These are phyloP conservation scores for Arrhamphus sclerolepis DNA, from an alignment of 2,797 vertebrate species.

Conservation along the genomic window DNA sequence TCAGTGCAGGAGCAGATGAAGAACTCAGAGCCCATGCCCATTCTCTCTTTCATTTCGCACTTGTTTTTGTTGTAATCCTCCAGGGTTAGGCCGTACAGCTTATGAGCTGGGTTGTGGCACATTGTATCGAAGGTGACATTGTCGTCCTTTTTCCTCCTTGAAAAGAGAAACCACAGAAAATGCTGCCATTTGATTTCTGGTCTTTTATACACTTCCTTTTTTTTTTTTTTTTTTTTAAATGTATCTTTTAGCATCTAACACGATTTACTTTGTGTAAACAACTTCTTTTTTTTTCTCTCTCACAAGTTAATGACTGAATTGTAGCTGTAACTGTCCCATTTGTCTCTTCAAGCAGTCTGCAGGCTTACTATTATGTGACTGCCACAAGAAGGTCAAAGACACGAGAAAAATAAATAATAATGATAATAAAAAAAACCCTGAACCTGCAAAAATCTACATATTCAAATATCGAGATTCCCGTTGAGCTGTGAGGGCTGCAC, in stretches of 20 bases:
- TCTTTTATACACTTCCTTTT: background rate
- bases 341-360: conserved; percentile 33
- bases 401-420: conserved; percentile 30
- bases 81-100: conserved; percentile 81
- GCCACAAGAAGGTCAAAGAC: conserved; percentile 37
- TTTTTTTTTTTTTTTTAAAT: too few species aligned
- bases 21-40: conserved; percentile 80
- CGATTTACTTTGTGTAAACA: conserved; percentile 28
- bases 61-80: conserved; percentile 81
- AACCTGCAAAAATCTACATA: conserved; percentile 25
- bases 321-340: conserved; percentile 24
- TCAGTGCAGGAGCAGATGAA: conserved; percentile 90
- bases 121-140: conserved; percentile 88
- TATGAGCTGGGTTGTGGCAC: conserved; percentile 85
- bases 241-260: background rate
- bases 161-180: conserved; percentile 24
- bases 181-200: conserved; percentile 6
- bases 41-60: conserved; percentile 89
- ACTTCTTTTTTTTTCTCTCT: conserved; percentile 15
- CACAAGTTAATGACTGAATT: background rate
- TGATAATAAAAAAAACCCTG: conserved; percentile 29
- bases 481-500: conserved; percentile 19
- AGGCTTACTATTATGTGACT: conserved; percentile 43
- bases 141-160: conserved; percentile 87
- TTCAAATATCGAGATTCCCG: background rate